These are phyloP conservation scores for Nysson spinosus DNA, from an alignment of 2,888 invertebrate species.

Conservation along the genomic window DNA sequence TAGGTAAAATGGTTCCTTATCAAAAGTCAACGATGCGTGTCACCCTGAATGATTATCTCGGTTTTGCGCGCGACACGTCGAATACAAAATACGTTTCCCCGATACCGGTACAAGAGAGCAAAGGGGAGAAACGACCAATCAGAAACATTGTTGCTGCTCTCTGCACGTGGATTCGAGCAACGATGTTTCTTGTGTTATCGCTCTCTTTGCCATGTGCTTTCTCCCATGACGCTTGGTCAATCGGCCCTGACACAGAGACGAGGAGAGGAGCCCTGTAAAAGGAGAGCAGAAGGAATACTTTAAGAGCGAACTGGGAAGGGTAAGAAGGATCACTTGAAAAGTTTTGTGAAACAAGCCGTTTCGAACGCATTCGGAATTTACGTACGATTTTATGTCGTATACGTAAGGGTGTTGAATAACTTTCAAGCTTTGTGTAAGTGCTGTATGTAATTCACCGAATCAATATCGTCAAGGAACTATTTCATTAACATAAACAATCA, in stretches of 20 bases:
- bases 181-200: conserved; percentile 9
- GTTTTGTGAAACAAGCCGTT: too few relatives aligned
- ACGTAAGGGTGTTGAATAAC: too few relatives aligned
- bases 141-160: conserved; percentile 2
- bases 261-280: conserved; percentile 15
- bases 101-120: not conserved
- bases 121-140: not conserved
- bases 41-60: conserved; percentile 48
- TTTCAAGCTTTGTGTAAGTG: too few relatives aligned
- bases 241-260: conserved; percentile 42
- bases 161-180: not conserved
- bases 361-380: not conserved
- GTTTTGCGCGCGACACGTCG: conserved; percentile 33
- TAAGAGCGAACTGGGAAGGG: not conserved
- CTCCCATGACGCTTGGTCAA: conserved; percentile 39
- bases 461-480: too few relatives aligned
- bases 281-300: conserved; percentile 10
- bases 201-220: conserved; percentile 32
- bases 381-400: too few relatives aligned
- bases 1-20: conserved; percentile 49
- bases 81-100: conserved; percentile 30
- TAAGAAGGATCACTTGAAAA: too few relatives aligned
- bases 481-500: too few relatives aligned
- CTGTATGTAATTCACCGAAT: too few relatives aligned
- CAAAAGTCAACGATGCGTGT: conserved; percentile 40